phyloP scores from a whole-genome alignment of 2,888 invertebrate genomes.

The Diarsia mendica region DNA sequence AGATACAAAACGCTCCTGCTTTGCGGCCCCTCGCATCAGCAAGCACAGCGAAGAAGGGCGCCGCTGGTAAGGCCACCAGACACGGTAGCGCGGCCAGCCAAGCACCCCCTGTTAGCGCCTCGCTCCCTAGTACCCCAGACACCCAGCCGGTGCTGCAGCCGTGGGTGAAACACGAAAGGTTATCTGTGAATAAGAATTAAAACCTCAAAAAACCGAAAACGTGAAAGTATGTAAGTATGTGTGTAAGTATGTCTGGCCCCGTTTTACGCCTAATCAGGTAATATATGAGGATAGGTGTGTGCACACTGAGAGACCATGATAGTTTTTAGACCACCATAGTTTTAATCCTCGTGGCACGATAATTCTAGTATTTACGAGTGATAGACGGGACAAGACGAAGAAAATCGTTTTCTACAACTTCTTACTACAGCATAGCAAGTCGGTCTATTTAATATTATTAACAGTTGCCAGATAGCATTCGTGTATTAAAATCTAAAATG shows the following conservation, averaged over 20 bases:
- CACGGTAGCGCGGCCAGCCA: slow-evolving; percentile 87
- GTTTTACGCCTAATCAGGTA: neutral
- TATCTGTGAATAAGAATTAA: slow-evolving; percentile 74
- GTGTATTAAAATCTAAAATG: too few relatives aligned
- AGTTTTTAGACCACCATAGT: too few relatives aligned
- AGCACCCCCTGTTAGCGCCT: slow-evolving; percentile 85
- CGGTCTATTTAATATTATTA: too few relatives aligned
- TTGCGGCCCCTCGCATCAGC: slow-evolving; percentile 85
- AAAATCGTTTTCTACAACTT: too few relatives aligned
- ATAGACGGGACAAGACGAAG: too few relatives aligned
- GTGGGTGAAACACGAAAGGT: slow-evolving; percentile 87
- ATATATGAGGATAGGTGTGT: too few relatives aligned
- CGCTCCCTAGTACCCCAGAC: slow-evolving; percentile 84
- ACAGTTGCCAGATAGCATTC: too few relatives aligned
- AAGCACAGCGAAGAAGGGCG: slow-evolving; percentile 86
- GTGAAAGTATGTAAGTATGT: neutral
- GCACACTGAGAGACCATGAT: too few relatives aligned
- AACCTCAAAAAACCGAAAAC: neutral
- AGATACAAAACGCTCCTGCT: slow-evolving; percentile 83
- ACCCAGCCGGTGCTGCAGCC: slow-evolving; percentile 89
- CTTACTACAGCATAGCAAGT: too few relatives aligned
- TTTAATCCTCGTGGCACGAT: too few relatives aligned
- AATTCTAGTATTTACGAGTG: too few relatives aligned
- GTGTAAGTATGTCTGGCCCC: neutral
- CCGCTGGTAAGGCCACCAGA: slow-evolving; percentile 84